Percentiles rank a stretch among this genome's conserved stretches.
These are phyloP conservation scores for Exaiptasia diaphana DNA, from an alignment of 64 coral and sea anemone species.

Conservation along the genomic window DNA sequence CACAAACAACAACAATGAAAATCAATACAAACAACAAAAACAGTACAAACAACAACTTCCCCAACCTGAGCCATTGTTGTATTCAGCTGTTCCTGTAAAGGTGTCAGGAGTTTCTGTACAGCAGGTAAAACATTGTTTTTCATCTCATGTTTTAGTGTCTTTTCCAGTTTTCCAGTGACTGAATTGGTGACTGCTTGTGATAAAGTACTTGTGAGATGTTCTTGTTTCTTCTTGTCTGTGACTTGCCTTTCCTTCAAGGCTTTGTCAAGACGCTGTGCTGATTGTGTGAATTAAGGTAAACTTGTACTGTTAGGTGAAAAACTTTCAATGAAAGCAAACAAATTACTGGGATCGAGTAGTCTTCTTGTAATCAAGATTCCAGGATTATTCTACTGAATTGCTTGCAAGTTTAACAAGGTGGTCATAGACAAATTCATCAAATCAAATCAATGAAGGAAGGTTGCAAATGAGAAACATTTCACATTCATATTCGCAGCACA, in stretches of 20 bases:
- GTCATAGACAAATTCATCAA: no score
- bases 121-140: slow-evolving; percentile 75
- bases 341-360: no score
- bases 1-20: no score
- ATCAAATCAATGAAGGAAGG: no score
- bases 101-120: slow-evolving; percentile 69
- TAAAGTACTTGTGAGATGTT: slow-evolving; percentile 78
- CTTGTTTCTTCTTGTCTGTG: slow-evolving; percentile 78
- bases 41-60: not conserved
- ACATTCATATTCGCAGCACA: no score
- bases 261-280: slow-evolving; percentile 81
- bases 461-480: no score
- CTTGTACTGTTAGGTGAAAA: no score
- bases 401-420: no score
- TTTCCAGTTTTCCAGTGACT: slow-evolving; percentile 84
- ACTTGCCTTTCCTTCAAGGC: slow-evolving; percentile 70
- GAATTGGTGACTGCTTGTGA: slow-evolving; percentile 75
- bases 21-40: no score
- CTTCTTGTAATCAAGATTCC: no score
- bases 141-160: slow-evolving; percentile 87
- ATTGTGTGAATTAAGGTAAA: not conserved
- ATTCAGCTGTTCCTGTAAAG: slow-evolving; percentile 90
- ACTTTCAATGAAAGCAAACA: no score
- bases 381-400: no score
- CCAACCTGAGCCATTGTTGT: slow-evolving; percentile 80